Base-by-base conservation (phyloP, 2,888 invertebrate species). In the Endomychus coccineus region DNA sequence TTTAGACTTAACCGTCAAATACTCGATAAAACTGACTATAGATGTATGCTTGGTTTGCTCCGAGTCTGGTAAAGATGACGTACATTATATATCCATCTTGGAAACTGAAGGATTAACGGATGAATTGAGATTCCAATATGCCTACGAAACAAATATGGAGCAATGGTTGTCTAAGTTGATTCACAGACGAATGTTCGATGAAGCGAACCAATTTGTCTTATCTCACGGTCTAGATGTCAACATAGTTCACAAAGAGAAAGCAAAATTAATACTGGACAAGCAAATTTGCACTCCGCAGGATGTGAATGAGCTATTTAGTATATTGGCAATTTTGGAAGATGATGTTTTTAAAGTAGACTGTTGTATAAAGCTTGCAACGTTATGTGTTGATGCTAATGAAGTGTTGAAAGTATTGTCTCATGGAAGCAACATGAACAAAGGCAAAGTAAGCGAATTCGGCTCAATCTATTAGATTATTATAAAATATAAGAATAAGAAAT, bases 161-260 rank as follows among this genome's bases (percentile, higher is more conserved):
- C 54, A 58, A 41, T 64, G 70, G 40, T 56, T 73, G 7, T 57
- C 62, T 33, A 55, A 69, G 44, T 56, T 73, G 31, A 47, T 73
- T 12, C 59, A 60, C 31, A 59, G 64, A 44, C 56, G 59, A 25
- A 61, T 64, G 45, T 71, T 69, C 47, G 62, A 67, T 6, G 68
- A 69, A 50, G 73, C 73, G 2, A 65, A 68, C 50, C 42, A 50
- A 12, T 72, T 71, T 52, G 71, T 71, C 1, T 51, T 43, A 24
- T 53, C 54, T 16, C 70, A 67, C 49, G 53, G 59, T 33, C 53
- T 74, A 13, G 56, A 67, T 42, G 43, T 58, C 19, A 60, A 67
- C 35, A 46, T 58, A 6, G 60, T 70, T 33, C 61, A 64, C 39
- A 64, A 60, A 40, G 67, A 68, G 2, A 67, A 68, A 52, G 69